Conservation (phyloP, 2,888 invertebrate genomes). For the Tolmerus cingulatus region DNA sequence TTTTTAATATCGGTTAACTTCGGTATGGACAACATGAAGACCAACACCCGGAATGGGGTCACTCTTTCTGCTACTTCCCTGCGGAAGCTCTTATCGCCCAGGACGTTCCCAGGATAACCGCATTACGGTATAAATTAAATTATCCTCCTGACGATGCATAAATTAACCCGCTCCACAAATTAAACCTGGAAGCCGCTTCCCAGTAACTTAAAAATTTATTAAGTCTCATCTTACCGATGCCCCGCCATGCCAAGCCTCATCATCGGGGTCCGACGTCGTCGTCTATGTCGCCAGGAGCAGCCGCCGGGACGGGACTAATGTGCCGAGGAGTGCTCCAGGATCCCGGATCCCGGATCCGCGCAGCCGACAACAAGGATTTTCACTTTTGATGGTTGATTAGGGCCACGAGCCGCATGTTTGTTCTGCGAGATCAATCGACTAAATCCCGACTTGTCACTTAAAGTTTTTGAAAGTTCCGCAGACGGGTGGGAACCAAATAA, state of each 20-base stretch:
- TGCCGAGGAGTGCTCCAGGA: neutral
- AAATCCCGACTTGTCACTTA: neutral
- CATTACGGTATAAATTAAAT: slow-evolving; percentile 14
- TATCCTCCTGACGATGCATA: slow-evolving; percentile 19
- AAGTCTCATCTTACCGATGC: neutral
- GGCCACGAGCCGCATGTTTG: neutral
- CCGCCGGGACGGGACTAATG: neutral
- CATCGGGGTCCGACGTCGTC: neutral
- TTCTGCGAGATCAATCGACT: neutral
- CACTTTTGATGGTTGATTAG: neutral
- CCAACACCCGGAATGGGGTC: neutral
- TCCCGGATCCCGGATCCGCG: too few relatives aligned
- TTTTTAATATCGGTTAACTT: too few relatives aligned
- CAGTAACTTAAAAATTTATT: neutral
- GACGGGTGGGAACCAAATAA: neutral
- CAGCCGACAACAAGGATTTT: neutral
- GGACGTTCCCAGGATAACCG: neutral
- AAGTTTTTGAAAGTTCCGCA: neutral
- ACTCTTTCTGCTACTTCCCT: neutral
- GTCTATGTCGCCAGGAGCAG: neutral
- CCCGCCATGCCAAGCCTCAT: neutral
- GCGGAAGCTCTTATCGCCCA: neutral
- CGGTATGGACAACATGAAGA: neutral
- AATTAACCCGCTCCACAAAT: slow-evolving; percentile 15
- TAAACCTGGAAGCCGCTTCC: neutral